Base-by-base conservation (phyloP, 37 sponge, comb jelly and placozoan genomes). In the Theonella swinhoei region DNA sequence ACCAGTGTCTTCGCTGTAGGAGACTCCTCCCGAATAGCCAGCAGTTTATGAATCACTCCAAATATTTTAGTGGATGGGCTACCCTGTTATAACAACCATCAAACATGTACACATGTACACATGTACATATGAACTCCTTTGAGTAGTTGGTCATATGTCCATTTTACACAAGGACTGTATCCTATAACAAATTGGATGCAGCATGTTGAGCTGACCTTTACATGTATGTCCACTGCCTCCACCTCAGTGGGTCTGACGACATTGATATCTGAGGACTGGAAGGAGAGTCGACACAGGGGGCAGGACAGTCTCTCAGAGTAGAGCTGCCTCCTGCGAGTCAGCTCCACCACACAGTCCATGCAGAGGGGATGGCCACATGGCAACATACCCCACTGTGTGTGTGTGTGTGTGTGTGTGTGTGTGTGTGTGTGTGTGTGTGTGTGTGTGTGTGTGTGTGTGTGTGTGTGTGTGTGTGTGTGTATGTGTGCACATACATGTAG, bases 291-390 rank as follows among this genome's bases (percentile, higher is more conserved):
- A 40, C 94, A 93, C 58, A 93, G 77, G 19, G 94, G 90, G 43
- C 94, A 93, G 26, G 68, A 7, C 7, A 81, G 68, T 23, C 33
- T 17, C 26, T 9, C 22, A 23, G 20, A 26, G 38, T 35, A 20
- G 64, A 25, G 11, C 14, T 14, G 11, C 14, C 54, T 47, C 14
- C 54, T 47, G 7, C 54, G 54, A 47, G 54, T 70, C 32, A 77
- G 20, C 30, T n/a, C 40, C 63, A 68, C 39, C 17, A 36, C 64
- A 66, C 96, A 95, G 62, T 83, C 79, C 38, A 72, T 31, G 62
- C 96, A 95, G 64, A 89, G 28, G 32, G 83, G 68, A 65, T 95
- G 96, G 23, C 93, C 93, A 80, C 96, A 95, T 7, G 93, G 64
- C 28, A 95, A 77, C 64, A 95, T 80, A 0, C 73, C 78, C 93